Base-by-base conservation (phyloP, 1,140 invertebrate species). In the Homarus americanus region DNA sequence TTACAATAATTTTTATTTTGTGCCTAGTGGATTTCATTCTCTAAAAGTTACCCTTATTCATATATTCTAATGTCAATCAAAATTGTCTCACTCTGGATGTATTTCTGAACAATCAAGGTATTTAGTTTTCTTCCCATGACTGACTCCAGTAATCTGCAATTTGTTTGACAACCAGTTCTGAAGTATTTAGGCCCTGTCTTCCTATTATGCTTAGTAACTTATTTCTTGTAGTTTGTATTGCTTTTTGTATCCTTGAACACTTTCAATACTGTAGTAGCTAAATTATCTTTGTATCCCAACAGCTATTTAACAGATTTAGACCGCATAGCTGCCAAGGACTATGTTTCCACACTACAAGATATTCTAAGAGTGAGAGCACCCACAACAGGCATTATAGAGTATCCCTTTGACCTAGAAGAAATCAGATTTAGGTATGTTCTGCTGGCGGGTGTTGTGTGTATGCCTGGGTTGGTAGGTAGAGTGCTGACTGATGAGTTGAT, bases 371-470 rank as follows among this genome's bases (percentile, higher is more conserved):
- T 98, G 94, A 96, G 98, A 96, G 98, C 98, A 94, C 98, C 98
- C 53, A 99, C 98, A 87, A 99, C 98, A 92, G 97, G 98, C 93
- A 99, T 99, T 95, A 97, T 99, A 95, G 98, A 99, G 95, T 99
- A 99, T 96, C 98, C 98, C 93, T 99, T 99, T 95, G 98, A 99
- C 96, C 96, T 99, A 95, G 98, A 99, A 95, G 98, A 97, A 95
- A 99, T 99, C 95, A 98, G 98, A 95, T 99, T 99, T 96, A 97
- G 97, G 97, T 97, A 93, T 90, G 87, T 90, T 90, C 87, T 82
- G 41, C 80, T 73, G 78, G 79, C 58, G 78, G 80, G 79, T 75
- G 69, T 82, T 36, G 69, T 82, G 72, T 66, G 34, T 82, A 58
- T 82, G 80, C 79, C 87, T 53, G 63, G 87, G 80, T 82, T 90